Conservation (phyloP, 2,888 invertebrate species). For the Lycophotia porphyrea region DNA sequence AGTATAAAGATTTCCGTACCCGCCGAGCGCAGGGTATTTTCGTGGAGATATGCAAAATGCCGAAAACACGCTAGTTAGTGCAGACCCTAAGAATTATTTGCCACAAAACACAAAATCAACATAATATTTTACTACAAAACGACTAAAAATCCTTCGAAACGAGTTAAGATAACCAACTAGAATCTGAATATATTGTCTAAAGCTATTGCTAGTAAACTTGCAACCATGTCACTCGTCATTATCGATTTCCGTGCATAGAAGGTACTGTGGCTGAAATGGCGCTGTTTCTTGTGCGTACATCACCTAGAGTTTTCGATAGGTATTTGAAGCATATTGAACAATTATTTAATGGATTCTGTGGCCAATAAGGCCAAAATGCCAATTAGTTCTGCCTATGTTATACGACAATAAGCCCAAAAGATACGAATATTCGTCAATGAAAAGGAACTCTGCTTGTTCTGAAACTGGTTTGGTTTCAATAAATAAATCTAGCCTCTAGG, state of each 20-base stretch:
- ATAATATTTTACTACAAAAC: neutral
- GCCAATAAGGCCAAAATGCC: conserved; percentile 13
- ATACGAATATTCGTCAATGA: conserved; percentile 28
- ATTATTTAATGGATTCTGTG: neutral
- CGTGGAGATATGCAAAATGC: neutral
- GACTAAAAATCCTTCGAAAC: neutral
- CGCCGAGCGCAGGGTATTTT: neutral
- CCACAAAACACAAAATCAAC: neutral
- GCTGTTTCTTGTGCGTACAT: conserved; percentile 36
- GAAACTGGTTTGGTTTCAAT: conserved; percentile 55
- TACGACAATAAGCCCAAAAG: conserved; percentile 7
- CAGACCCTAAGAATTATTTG: neutral
- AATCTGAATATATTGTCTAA: conserved; percentile 19
- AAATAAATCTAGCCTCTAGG: conserved; percentile 59
- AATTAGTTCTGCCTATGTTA: conserved; percentile 13
- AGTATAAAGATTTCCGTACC: neutral
- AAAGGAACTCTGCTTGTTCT: conserved; percentile 21
- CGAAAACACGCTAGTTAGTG: neutral
- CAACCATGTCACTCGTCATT: conserved; percentile 50
- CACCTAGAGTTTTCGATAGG: conserved; percentile 2
- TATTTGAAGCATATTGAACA: neutral
- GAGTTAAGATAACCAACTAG: neutral
- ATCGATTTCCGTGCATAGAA: conserved; percentile 55
- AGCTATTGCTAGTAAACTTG: conserved; percentile 47
- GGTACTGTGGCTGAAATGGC: conserved; percentile 46